These are phyloP conservation scores for Varanus salvator DNA, from an alignment of 2,113 vertebrate genomes.

Conservation along the genomic window DNA sequence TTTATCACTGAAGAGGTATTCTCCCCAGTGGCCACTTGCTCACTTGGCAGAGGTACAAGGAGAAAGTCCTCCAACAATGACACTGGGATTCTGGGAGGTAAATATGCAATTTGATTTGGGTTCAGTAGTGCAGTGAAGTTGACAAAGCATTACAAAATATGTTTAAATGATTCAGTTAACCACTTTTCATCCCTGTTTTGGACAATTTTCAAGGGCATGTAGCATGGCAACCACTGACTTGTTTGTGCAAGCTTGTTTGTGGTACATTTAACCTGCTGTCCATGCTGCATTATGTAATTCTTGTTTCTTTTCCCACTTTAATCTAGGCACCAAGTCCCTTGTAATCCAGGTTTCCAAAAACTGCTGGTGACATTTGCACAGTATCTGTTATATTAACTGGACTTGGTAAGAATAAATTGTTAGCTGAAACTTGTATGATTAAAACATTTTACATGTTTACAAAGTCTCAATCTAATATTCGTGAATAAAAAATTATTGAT, in stretches of 20 bases:
- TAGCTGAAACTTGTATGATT: slow-evolving; percentile 22
- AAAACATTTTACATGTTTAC: background rate
- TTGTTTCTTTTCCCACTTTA: background rate
- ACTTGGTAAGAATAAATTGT: slow-evolving; percentile 19
- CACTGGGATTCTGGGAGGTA: background rate
- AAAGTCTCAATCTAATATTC: slow-evolving; percentile 53
- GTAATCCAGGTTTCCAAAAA: background rate
- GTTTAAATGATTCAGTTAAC: background rate
- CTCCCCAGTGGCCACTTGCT: background rate
- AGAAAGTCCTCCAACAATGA: background rate
- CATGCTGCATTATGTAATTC: background rate
- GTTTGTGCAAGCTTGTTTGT: background rate
- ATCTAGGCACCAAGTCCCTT: background rate
- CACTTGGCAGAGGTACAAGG: background rate
- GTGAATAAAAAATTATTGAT: background rate
- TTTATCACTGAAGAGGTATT: no score
- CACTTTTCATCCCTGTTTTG: background rate
- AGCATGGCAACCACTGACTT: background rate
- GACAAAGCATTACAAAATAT: background rate
- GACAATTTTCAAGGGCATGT: background rate
- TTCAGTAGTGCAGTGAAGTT: no score
- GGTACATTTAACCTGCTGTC: background rate
- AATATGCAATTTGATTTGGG: background rate
- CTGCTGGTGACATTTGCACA: slow-evolving; percentile 8
- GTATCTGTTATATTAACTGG: slow-evolving; percentile 25